Percentiles rank a stretch among this genome's conserved stretches.
These are phyloP conservation scores for Micromesistius poutassou DNA, from an alignment of 2,797 vertebrate genomes.

Conservation along the genomic window DNA sequence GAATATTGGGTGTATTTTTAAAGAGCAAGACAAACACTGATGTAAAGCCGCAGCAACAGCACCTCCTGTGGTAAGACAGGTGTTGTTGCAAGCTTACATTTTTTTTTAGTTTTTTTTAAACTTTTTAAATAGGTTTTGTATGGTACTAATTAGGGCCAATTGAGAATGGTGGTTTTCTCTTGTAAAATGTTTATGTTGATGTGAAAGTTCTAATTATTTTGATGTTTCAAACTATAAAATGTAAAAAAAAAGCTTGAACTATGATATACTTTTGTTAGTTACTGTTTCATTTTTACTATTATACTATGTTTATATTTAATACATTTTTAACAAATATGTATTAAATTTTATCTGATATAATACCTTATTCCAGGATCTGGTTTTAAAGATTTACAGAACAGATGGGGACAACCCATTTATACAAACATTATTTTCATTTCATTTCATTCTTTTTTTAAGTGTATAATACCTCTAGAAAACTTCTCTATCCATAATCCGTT, in stretches of 20 bases:
- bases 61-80: neutral
- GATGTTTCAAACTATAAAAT: neutral
- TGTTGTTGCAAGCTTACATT: neutral
- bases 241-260: no score
- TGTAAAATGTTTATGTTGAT: neutral
- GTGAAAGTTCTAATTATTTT: neutral
- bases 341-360: no score
- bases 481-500: neutral
- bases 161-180: neutral
- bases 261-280: no score
- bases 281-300: no score
- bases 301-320: no score
- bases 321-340: no score
- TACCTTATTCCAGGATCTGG: no score
- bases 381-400: neutral
- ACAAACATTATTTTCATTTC: no score
- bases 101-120: neutral
- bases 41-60: neutral
- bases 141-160: neutral
- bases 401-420: neutral
- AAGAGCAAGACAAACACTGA: neutral
- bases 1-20: neutral
- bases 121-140: neutral
- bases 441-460: neutral
- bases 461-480: neutral